Conservation (phyloP, 92 coral and sea anemone genomes). For the Porites divaricata region DNA sequence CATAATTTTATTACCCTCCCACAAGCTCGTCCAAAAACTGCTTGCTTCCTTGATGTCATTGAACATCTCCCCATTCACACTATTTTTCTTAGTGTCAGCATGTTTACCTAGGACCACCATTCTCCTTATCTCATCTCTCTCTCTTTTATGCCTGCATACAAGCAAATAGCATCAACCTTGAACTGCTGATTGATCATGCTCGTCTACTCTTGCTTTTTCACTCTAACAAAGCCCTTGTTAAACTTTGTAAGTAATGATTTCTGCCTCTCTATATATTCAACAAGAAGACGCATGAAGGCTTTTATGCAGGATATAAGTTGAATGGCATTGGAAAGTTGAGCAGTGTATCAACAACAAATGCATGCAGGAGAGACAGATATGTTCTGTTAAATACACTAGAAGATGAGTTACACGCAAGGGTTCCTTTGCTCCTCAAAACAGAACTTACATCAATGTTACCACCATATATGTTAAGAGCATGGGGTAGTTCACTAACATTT, state of each 20-base stretch:
- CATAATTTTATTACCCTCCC: too few relatives aligned
- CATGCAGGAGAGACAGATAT: too few relatives aligned
- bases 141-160: background rate
- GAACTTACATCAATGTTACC: too few relatives aligned
- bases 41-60: background rate
- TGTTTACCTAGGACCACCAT: background rate
- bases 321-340: too few relatives aligned
- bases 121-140: background rate
- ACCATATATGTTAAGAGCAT: too few relatives aligned
- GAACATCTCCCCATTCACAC: background rate
- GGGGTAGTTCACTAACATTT: too few relatives aligned
- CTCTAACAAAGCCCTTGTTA: background rate
- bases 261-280: background rate
- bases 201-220: background rate
- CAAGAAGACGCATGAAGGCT: background rate
- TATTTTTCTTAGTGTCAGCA: background rate
- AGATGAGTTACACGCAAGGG: too few relatives aligned
- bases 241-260: background rate
- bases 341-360: too few relatives aligned
- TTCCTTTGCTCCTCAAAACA: too few relatives aligned
- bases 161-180: background rate
- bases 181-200: background rate
- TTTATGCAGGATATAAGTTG: too few relatives aligned
- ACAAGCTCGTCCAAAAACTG: conserved; percentile 15
- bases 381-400: too few relatives aligned